Percentiles rank a stretch among this genome's conserved stretches.
Conservation (phyloP, 1,140 invertebrate species). For the Microplitis mediator region DNA sequence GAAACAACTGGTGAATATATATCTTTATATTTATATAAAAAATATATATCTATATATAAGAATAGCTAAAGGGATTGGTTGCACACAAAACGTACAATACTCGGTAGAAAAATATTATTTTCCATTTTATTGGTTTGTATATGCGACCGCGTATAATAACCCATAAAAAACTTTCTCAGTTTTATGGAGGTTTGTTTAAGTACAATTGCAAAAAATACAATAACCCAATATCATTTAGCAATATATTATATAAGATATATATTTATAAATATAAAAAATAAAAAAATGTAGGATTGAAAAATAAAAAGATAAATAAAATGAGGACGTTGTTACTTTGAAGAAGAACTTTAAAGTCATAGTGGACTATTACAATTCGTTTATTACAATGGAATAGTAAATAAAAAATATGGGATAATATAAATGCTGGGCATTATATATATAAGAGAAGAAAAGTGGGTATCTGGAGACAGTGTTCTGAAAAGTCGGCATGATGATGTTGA, state of each 20-base stretch:
- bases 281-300: background rate
- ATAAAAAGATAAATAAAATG: background rate
- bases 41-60: background rate
- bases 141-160: constrained; percentile 25
- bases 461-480: too few species aligned
- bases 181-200: background rate
- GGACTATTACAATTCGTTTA: too few species aligned
- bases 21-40: background rate
- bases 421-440: too few species aligned
- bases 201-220: constrained; percentile 4
- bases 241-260: background rate
- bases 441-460: too few species aligned
- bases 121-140: constrained; percentile 38
- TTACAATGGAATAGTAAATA: too few species aligned
- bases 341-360: too few species aligned
- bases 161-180: constrained; percentile 28
- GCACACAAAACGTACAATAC: background rate
- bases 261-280: background rate
- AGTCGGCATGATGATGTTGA: too few species aligned
- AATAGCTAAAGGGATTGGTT: too few species aligned
- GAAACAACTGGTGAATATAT: too few species aligned
- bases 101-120: constrained; percentile 34
- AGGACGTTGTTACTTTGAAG: background rate
- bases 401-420: too few species aligned
- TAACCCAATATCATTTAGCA: background rate